Base-by-base conservation (phyloP, 30 jellyfish, hydroid and myxozoan genomes). In the Haliclystus octoradiatus region DNA sequence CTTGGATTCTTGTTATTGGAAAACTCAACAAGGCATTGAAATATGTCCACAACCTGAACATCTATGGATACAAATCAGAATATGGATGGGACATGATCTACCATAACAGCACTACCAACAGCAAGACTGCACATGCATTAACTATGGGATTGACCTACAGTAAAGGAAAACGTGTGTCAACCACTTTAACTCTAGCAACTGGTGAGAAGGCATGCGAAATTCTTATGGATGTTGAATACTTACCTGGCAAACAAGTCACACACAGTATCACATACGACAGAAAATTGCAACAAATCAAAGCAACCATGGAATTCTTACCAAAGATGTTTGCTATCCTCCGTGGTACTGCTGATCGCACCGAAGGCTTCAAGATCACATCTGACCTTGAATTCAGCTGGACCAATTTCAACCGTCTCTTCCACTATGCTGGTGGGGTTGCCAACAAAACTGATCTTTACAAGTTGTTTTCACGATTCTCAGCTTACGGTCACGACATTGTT, bases 241-340 rank as follows among this genome's bases (percentile, higher is more conserved):
- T 91, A 0, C 99, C 95, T 5, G 80, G 79, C 7, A 81, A 85
- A 27, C 61, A 40, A 23, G 80, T 91, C 65, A 61, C 67, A 15
- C 95, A 91, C 61, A 32, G 33, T 26, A 40, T 84, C 62, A 50
- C 34, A 24, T 81, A 71, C 87, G 31, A 29, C 80, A 82, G 73
- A 33, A 50, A 29, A 22, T 66, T 72, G 34, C 75, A 68, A 14
- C 75, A 68, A 40, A 46, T 91, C 15, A 90, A 69, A 7, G 73
- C 70, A 34, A 40, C 89, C 40, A 62, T 91, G 32, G 99, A 91
- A 50, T 91, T 91, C 68, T 66, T 91, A 81, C 99, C 99, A 14
- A 91, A 73, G 74, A 91, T 91, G 99, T 77, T 52, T 63, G 77
- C 80, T 50, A 77, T 34, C 35, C 68, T 81, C 52, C 40, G 65